These are phyloP conservation scores for Kryptopterus vitreolus DNA, from an alignment of 2,797 vertebrate genomes.

Conservation along the genomic window DNA sequence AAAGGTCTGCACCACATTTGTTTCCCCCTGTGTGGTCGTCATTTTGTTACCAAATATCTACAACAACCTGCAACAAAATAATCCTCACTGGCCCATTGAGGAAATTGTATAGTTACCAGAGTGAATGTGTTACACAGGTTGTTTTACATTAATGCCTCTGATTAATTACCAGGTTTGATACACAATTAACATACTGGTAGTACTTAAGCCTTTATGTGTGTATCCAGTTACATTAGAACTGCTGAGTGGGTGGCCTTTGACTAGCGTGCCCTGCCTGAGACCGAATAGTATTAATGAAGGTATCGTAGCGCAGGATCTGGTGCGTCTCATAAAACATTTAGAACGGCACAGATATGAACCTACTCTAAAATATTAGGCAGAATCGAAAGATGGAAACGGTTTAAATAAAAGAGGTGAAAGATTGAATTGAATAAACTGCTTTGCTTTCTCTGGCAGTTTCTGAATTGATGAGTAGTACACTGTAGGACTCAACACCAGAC, in stretches of 20 bases:
- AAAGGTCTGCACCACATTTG: neutral
- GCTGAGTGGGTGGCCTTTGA: slow-evolving; percentile 28
- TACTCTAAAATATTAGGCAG: slow-evolving; percentile 1
- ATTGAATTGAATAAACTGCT: neutral
- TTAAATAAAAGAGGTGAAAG: neutral
- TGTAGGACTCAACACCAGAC: neutral
- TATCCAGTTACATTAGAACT: slow-evolving; percentile 46
- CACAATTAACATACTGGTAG: slow-evolving; percentile 50
- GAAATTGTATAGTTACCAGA: neutral
- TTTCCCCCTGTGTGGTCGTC: neutral
- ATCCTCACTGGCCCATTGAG: neutral
- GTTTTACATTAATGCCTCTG: slow-evolving; percentile 36
- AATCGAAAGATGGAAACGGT: slow-evolving; percentile 6
- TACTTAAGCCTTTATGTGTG: slow-evolving; percentile 31
- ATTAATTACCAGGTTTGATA: slow-evolving; percentile 49
- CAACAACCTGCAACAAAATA: neutral
- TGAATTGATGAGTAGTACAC: neutral
- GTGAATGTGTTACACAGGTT: slow-evolving; percentile 28
- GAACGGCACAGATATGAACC: slow-evolving; percentile 23
- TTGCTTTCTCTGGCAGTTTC: neutral
- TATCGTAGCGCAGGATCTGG: slow-evolving; percentile 30
- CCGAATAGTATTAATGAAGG: slow-evolving; percentile 39
- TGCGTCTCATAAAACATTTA: slow-evolving; percentile 40
- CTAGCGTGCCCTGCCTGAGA: slow-evolving; percentile 27
- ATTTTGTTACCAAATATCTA: neutral